These are phyloP conservation scores for Schlechtendalia chinensis DNA, from an alignment of 1,140 invertebrate species.

Conservation along the genomic window DNA sequence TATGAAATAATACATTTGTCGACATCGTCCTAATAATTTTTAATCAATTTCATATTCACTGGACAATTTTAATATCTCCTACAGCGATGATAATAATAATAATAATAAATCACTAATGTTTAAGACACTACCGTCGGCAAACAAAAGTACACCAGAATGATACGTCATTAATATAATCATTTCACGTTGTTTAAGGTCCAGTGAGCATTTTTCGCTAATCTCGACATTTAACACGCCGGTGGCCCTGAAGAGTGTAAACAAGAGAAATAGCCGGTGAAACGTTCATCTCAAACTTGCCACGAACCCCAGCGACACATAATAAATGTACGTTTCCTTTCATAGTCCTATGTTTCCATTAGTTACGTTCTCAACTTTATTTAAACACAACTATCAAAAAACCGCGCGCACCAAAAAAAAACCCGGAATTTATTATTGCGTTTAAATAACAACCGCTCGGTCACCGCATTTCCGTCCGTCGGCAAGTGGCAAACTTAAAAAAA, in stretches of 20 bases:
- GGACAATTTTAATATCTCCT: too few relatives aligned
- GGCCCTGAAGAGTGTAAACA: slow-evolving; percentile 5
- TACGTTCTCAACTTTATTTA: slow-evolving; percentile 8
- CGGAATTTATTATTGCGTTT: slow-evolving; percentile 34
- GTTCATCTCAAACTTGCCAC: slow-evolving; percentile 25
- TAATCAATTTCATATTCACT: too few relatives aligned
- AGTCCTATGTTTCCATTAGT: slow-evolving; percentile 30
- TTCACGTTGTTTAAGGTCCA: slow-evolving; percentile 29
- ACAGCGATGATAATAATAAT: too few relatives aligned
- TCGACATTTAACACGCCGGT: slow-evolving; percentile 42
- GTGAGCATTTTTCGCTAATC: slow-evolving; percentile 42
- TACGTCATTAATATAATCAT: slow-evolving; percentile 41
- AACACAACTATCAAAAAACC: slow-evolving; percentile 2
- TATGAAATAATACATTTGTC: too few relatives aligned
- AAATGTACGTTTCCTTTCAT: slow-evolving; percentile 33
- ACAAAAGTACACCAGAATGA: neutral
- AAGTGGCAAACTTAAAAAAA: neutral
- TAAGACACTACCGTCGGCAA: neutral
- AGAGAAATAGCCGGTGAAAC: slow-evolving; percentile 25
- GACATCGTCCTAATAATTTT: too few relatives aligned
- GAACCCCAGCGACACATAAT: slow-evolving; percentile 19
- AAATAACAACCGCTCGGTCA: neutral
- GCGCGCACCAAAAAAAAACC: slow-evolving; percentile 11
- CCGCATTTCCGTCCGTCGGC: neutral
- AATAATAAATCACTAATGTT: neutral